A percentile compares a stretch with the other conserved stretches of the same genome.
These are phyloP conservation scores for Alectoris magna DNA, from an alignment of 2,797 vertebrate genomes.

Conservation along the genomic window DNA sequence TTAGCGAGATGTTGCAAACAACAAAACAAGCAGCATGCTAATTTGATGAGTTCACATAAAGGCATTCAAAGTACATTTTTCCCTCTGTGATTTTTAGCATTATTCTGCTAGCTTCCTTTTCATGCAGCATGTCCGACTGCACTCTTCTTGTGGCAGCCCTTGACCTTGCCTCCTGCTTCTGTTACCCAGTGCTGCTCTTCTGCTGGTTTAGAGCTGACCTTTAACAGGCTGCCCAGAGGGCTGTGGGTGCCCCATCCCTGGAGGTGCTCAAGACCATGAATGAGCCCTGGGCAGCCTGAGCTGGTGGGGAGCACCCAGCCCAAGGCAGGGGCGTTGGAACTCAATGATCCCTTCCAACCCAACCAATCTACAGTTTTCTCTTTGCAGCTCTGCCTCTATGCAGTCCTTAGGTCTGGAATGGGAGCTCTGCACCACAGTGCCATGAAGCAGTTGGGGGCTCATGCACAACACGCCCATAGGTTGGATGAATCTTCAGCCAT, in stretches of 20 bases:
- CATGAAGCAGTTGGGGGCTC: not conserved
- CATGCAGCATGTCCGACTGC: not conserved
- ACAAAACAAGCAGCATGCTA: not conserved
- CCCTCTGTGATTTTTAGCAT: not conserved
- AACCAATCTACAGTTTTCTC: not conserved
- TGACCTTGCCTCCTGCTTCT: fast-evolving
- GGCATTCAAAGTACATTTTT: not conserved
- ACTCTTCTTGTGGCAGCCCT: not conserved
- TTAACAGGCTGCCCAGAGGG: too few relatives aligned
- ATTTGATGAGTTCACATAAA: not conserved
- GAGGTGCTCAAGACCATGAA: too few relatives aligned
- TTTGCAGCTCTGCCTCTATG: not conserved
- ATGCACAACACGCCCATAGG: fast-evolving
- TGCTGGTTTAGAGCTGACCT: not conserved
- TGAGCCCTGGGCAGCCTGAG: too few relatives aligned
- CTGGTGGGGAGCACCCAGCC: too few relatives aligned
- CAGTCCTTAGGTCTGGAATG: not conserved
- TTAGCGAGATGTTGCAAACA: not conserved
- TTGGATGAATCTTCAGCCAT: not conserved
- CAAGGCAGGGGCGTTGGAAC: too few relatives aligned
- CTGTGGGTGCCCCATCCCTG: too few relatives aligned
- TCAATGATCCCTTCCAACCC: too few relatives aligned
- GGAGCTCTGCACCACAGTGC: fast-evolving
- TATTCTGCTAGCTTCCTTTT: not conserved
- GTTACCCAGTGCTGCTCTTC: fast-evolving